Evolutionary conservation across 2,797 vertebrate genomes (phyloP), one percentile per base, ranked within the genome.

Genomic region (Sebastes vulpes): DNA sequence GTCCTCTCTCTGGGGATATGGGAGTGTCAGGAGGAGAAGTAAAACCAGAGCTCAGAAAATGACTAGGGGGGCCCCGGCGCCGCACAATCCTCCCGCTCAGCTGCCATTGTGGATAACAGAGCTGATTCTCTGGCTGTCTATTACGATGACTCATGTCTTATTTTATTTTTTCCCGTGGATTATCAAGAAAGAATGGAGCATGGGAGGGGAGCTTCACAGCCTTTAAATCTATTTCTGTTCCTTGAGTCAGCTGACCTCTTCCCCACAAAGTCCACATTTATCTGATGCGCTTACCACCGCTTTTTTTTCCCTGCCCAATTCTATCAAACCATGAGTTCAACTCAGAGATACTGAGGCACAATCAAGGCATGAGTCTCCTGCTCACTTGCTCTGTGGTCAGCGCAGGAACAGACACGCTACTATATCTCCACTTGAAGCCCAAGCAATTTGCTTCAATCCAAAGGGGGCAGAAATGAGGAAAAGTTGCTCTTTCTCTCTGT

Each of bases 81-180:
- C 29, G 23, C 85, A 87, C 74, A 77, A 79, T 77, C 83, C 68
- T 78, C 54, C 52, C 21, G 65, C 86, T 77, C 50, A 67, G 77
- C 85, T 88, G 81, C 90, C 77, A 88, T 75, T 79, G 69, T 84
- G 89, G 79, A 93, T 94, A 84, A 85, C 54, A 84, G 82, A 79
- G 72, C 57, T 52, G 77, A 91, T 90, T 94, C 80, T 87, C 83
- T 88, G 75, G 75, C 85, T 91, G 91, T 90, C 85, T 88, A 85
- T 85, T 90, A 77, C 61, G 90, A 83, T 93, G 87, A 89, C 86
- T 92, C 89, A 91, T 88, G 75, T 79, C 85, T 91, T 82, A 80
- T 87, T 92, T 88, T 85, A 81, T 87, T 82, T 87, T 86, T 80
- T 78, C 63, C 73, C 38, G 9, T 50, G 82, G 87, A 93, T 94